Base-by-base conservation (phyloP, 2,888 invertebrate species). In the Sipha maydis region DNA sequence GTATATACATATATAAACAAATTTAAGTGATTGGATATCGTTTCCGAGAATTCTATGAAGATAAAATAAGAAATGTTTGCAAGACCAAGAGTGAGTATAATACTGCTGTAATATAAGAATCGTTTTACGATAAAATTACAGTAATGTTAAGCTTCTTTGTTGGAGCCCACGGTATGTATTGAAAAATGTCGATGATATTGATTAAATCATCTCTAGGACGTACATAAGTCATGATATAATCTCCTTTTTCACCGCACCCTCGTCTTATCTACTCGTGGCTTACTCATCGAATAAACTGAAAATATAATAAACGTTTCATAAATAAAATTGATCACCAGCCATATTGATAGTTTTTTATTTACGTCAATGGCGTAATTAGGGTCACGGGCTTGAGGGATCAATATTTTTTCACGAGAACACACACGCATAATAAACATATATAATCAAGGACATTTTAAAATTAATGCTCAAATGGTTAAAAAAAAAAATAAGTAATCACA, bases 191-290 rank as follows among this genome's bases (percentile, higher is more conserved):
- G 38, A 61, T 38, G 41, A 77, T 85, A 85, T 77, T 69, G 76
- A 85, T 85, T 85, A 69, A 85, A 77, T 69, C 48, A 85, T 85
- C 69, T 85, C 75, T 31, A 67, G 31, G 28, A 77, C 41, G 85
- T 77, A 77, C 85, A 77, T 77, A 77, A 85, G 85, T 77, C 85
- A 67, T 3, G 67, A 85, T 85, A 69, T 77, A 77, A 85, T 85
- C 85, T 85, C 48, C 67, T 85, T 77, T 77, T 83, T 54, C 34
- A 31, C 25, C 73, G 41, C 83, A 31, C 1, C 69, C 28, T 82
- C 82, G 5, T 67, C 11, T 69, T 41, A 69, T 80, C 28, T 67
- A 67, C 41, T 69, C 69, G 41, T 11, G 28, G 19, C 21, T 69
- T 82, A 69, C 31, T 48, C 48, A 25, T n/a, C 61, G 75, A 41